These are phyloP conservation scores for Morelia viridis DNA, from an alignment of 2,797 vertebrate genomes.

Conservation along the genomic window DNA sequence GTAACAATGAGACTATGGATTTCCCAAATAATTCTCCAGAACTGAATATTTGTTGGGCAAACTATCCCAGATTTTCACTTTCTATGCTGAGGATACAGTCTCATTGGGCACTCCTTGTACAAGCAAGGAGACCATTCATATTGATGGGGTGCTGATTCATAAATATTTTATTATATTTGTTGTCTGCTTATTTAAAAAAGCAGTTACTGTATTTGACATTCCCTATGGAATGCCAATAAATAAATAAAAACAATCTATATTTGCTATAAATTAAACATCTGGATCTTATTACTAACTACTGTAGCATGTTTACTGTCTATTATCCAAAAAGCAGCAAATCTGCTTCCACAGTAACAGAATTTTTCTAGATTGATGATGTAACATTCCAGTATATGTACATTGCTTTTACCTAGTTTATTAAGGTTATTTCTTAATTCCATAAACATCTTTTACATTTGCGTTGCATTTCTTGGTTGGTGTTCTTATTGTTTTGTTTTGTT, in stretches of 20 bases:
- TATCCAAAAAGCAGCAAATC: neutral
- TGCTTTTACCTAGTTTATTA: neutral
- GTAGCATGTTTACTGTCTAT: slow-evolving; percentile 10
- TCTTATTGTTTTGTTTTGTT: slow-evolving; percentile 6
- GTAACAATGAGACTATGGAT: neutral
- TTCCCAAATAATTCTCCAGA: neutral
- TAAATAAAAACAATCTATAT: neutral
- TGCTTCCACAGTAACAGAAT: neutral
- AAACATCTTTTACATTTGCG: neutral
- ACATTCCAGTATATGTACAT: slow-evolving; percentile 5
- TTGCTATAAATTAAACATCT: neutral
- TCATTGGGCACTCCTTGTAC: neutral
- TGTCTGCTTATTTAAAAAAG: neutral
- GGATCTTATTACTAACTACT: neutral
- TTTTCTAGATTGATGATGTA: neutral
- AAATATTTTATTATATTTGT: neutral
- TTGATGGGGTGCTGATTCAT: neutral
- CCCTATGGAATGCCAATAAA: neutral
- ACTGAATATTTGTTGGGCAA: neutral
- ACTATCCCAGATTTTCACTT: neutral
- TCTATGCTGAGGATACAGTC: neutral
- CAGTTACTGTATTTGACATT: neutral
- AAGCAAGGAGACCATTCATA: neutral
- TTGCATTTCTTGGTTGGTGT: neutral
- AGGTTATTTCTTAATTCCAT: neutral